These are phyloP conservation scores for Pseudococcus longispinus DNA, from an alignment of 2,888 invertebrate genomes.

Conservation along the genomic window DNA sequence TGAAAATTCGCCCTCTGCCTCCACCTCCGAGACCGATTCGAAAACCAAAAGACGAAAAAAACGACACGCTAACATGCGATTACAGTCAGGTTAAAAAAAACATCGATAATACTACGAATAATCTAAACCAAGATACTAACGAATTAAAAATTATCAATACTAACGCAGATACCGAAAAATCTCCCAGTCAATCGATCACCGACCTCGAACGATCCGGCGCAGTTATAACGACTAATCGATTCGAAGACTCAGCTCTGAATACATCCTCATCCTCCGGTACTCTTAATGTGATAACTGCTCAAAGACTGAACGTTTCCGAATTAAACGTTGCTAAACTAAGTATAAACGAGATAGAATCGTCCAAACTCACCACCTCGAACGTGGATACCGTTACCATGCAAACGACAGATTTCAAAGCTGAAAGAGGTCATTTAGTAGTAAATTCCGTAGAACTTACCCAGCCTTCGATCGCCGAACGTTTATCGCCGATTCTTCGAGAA, in stretches of 20 bases:
- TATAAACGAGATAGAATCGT: constrained; percentile 80
- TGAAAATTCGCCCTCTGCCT: constrained; percentile 84
- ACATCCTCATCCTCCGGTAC: not conserved
- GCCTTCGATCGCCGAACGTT: not conserved
- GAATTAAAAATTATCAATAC: constrained; percentile 56
- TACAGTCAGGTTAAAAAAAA: constrained; percentile 49
- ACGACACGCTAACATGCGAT: constrained; percentile 35
- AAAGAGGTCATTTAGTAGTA: constrained; percentile 60
- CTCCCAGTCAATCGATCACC: not conserved
- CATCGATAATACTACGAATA: constrained; percentile 38
- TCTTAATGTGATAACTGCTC: constrained; percentile 63
- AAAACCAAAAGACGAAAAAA: constrained; percentile 61
- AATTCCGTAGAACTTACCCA: constrained; percentile 34
- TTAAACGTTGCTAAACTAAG: constrained; percentile 80
- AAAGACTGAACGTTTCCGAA: constrained; percentile 75
- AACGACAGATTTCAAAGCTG: constrained; percentile 75
- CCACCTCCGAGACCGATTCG: constrained; percentile 86
- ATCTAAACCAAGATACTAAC: constrained; percentile 54
- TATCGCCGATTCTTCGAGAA: constrained; percentile 17
- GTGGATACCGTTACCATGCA: constrained; percentile 78
- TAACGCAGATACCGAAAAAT: not conserved
- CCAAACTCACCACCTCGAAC: constrained; percentile 80
- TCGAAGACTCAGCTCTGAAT: not conserved
- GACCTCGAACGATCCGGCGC: not conserved
- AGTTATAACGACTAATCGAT: not conserved